Percentiles rank a stretch among this genome's conserved stretches.
phyloP scores from a whole-genome alignment of 1,140 invertebrate species.

The Pseudomyrmex flavicornis region DNA sequence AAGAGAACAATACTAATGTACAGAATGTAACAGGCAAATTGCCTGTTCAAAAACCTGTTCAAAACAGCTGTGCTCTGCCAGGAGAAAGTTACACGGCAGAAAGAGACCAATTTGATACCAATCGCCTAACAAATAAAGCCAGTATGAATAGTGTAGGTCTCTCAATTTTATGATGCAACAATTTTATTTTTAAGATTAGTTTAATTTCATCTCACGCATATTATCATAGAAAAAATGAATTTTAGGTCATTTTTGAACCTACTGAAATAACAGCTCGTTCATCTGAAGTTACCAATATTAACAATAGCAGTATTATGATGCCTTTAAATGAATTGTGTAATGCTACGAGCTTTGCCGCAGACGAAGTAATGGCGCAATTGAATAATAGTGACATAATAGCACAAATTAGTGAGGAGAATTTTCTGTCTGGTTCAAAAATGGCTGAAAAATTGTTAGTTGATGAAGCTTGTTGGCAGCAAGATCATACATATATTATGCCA shows the following conservation, averaged over 20 bases:
- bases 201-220: no score
- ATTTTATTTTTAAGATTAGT: slow-evolving; percentile 10
- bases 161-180: slow-evolving; percentile 1
- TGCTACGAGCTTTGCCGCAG: neutral
- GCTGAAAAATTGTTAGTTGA: slow-evolving; percentile 75
- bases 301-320: slow-evolving; percentile 48
- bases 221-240: slow-evolving; percentile 26
- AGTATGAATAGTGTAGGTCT: slow-evolving; percentile 51
- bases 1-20: slow-evolving; percentile 66
- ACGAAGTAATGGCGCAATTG: slow-evolving; percentile 71
- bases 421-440: slow-evolving; percentile 76
- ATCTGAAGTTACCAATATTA: slow-evolving; percentile 75
- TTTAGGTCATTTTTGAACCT: slow-evolving; percentile 78
- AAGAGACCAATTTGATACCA: neutral
- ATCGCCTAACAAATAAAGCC: slow-evolving; percentile 16
- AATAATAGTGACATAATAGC: slow-evolving; percentile 65
- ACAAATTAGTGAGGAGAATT: slow-evolving; percentile 78
- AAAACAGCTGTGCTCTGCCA: neutral
- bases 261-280: slow-evolving; percentile 80
- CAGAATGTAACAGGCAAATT: slow-evolving; percentile 55
- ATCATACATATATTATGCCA: slow-evolving; percentile 64
- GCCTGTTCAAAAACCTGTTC: neutral
- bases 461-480: slow-evolving; percentile 76
- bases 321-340: neutral
- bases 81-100: neutral